These are phyloP conservation scores for Therioaphis trifolii DNA, from an alignment of 2,888 invertebrate genomes.

Conservation along the genomic window DNA sequence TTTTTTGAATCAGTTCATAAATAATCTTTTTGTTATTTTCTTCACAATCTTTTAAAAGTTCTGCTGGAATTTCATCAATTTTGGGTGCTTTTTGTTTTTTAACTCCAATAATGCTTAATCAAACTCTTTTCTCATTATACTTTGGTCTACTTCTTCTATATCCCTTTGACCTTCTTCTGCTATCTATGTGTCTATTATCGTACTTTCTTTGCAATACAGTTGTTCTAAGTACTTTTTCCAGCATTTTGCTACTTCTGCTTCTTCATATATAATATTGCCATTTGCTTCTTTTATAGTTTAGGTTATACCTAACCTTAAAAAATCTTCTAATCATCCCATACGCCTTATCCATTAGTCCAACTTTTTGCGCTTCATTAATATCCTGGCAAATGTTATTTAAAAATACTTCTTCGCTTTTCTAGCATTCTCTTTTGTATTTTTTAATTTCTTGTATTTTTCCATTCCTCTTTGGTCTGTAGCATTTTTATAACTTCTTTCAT, in stretches of 20 bases:
- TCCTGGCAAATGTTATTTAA: too few species aligned
- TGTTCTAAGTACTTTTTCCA: slow-evolving; percentile 29
- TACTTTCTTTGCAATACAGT: slow-evolving; percentile 38
- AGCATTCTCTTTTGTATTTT: too few species aligned
- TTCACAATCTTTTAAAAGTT: slow-evolving; percentile 21
- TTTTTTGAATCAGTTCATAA: slow-evolving; percentile 26
- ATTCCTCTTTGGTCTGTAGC: too few species aligned
- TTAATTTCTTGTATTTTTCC: too few species aligned
- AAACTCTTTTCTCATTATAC: slow-evolving; percentile 36
- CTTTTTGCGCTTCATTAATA: too few species aligned
- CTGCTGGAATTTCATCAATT: slow-evolving; percentile 20
- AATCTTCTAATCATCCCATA: too few species aligned
- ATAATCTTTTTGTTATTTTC: slow-evolving; percentile 19
- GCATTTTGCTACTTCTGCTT: slow-evolving; percentile 31
- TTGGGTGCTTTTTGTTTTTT: slow-evolving; percentile 34
- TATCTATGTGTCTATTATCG: slow-evolving; percentile 28
- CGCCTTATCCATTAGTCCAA: too few species aligned
- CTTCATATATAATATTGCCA: slow-evolving; percentile 24
- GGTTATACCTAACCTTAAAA: too few species aligned
- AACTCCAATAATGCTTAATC: slow-evolving; percentile 9
- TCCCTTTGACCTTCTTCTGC: slow-evolving; percentile 10
- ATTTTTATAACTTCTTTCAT: too few species aligned
- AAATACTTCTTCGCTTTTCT: too few species aligned
- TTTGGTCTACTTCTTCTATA: slow-evolving; percentile 17
- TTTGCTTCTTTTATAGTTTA: slow-evolving; percentile 31